A percentile compares a stretch with the other conserved stretches of the same genome.
Conservation (phyloP, 2,888 invertebrate genomes). For the Drosophila lacicola region DNA sequence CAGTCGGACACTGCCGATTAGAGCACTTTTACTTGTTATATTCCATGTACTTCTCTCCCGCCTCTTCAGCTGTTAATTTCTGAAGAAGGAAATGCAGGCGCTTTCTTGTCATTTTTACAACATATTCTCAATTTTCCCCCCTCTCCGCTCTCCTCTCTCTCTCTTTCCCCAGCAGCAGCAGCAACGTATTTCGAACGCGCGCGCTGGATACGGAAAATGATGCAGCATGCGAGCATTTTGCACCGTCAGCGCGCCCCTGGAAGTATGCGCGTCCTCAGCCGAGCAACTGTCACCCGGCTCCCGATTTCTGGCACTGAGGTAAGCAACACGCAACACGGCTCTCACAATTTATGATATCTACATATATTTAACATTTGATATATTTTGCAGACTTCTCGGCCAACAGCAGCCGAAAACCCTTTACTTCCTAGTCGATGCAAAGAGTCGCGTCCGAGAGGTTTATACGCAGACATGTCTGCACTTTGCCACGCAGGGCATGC, state of each 20-base stretch:
- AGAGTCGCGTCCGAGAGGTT: conserved; percentile 92
- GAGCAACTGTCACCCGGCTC: conserved; percentile 87
- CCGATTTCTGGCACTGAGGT: conserved; percentile 87
- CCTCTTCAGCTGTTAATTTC: no score
- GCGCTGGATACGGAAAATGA: conserved; percentile 85
- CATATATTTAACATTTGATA: conserved; percentile 3
- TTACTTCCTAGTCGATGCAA: conserved; percentile 88
- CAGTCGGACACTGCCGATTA: no score
- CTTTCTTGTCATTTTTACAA: no score
- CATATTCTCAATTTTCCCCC: no score
- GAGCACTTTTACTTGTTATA: no score
- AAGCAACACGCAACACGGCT: conserved; percentile 38
- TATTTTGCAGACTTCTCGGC: conserved; percentile 83
- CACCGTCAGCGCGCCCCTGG: conserved; percentile 93
- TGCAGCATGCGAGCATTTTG: conserved; percentile 90
- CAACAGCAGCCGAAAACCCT: conserved; percentile 85
- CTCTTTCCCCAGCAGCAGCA: conserved; percentile 68
- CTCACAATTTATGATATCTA: no score
- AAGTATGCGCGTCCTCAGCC: conserved; percentile 89
- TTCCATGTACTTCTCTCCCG: no score
- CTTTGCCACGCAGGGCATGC: conserved; percentile 92
- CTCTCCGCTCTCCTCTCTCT: not conserved
- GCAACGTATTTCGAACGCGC: conserved; percentile 85
- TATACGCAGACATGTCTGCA: conserved; percentile 92
- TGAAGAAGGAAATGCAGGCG: no score